Conservation (phyloP, 53 echinoderm and acorn worm species). For the Henricia sp. region DNA sequence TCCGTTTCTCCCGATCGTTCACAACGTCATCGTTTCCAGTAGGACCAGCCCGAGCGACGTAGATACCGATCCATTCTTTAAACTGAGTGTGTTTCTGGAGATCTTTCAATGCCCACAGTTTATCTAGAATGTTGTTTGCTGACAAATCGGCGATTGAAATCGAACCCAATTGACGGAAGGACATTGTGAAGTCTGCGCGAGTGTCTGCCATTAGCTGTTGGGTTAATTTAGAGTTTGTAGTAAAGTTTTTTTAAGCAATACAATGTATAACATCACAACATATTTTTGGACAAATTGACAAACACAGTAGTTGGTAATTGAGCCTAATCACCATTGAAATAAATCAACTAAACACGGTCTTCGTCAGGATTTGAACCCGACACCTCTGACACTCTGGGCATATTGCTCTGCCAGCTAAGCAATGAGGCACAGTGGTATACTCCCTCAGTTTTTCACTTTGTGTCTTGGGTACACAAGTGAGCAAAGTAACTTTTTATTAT, state of each 20-base stretch:
- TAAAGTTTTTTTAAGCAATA: too few relatives aligned
- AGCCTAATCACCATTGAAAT: too few relatives aligned
- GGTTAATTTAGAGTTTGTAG: too few relatives aligned
- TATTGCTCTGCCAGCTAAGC: too few relatives aligned
- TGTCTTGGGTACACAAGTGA: too few relatives aligned
- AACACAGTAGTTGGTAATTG: neutral
- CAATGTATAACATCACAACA: too few relatives aligned
- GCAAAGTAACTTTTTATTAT: too few relatives aligned
- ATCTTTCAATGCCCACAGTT: conserved; percentile 78
- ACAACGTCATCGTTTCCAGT: conserved; percentile 36
- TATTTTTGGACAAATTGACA: neutral
- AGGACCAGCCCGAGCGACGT: conserved; percentile 49
- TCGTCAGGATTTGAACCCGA: too few relatives aligned
- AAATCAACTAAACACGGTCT: too few relatives aligned
- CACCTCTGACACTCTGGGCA: too few relatives aligned
- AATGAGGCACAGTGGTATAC: too few relatives aligned
- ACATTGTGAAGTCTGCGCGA: conserved; percentile 86
- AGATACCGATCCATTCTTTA: conserved; percentile 68
- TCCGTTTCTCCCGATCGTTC: conserved; percentile 44
- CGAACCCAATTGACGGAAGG: conserved; percentile 84
- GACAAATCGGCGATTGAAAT: conserved; percentile 63
- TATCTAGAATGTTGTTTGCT: conserved; percentile 39
- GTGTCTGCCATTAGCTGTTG: conserved; percentile 89
- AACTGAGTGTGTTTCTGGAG: conserved; percentile 64
- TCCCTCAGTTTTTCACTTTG: too few relatives aligned